A percentile compares a stretch with the other conserved stretches of the same genome.
These are phyloP conservation scores for Enteromius radiatus DNA, from an alignment of 2,797 vertebrate genomes.

Conservation along the genomic window DNA sequence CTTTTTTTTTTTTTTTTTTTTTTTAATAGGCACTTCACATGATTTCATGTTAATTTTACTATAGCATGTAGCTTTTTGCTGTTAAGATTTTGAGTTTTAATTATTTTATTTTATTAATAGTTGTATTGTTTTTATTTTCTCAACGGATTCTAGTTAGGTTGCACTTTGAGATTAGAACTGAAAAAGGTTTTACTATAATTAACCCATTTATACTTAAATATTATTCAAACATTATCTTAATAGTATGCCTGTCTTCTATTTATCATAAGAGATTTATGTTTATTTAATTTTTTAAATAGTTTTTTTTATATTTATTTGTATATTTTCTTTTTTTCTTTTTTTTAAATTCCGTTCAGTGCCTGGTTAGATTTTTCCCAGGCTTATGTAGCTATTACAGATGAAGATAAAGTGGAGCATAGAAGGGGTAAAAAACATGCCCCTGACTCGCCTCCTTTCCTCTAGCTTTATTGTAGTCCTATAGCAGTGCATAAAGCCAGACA, in stretches of 20 bases:
- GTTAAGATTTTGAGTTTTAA: not conserved
- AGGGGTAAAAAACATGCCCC: slow-evolving; percentile 40
- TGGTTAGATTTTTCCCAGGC: slow-evolving; percentile 13
- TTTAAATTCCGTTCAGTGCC: not conserved
- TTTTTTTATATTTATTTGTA: not conserved
- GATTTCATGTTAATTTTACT: slow-evolving; percentile 1
- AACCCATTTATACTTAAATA: not conserved
- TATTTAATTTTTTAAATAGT: not conserved
- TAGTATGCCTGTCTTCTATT: not conserved
- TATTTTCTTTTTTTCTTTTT: not conserved
- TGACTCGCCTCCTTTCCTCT: slow-evolving; percentile 14
- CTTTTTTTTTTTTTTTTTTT: not conserved
- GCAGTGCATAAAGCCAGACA: slow-evolving; percentile 71
- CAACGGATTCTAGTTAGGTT: not conserved
- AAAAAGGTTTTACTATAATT: not conserved
- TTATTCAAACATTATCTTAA: not conserved
- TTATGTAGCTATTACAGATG: slow-evolving; percentile 28
- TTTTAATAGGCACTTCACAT: slow-evolving; percentile 16
- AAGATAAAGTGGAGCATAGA: slow-evolving; percentile 32
- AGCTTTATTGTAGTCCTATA: slow-evolving; percentile 54
- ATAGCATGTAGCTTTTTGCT: not conserved
- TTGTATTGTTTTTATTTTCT: not conserved
- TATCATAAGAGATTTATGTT: not conserved
- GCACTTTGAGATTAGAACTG: not conserved
- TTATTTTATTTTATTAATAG: not conserved